Base-by-base conservation (phyloP, 1,140 invertebrate genomes). In the Heliconius melpomene region DNA sequence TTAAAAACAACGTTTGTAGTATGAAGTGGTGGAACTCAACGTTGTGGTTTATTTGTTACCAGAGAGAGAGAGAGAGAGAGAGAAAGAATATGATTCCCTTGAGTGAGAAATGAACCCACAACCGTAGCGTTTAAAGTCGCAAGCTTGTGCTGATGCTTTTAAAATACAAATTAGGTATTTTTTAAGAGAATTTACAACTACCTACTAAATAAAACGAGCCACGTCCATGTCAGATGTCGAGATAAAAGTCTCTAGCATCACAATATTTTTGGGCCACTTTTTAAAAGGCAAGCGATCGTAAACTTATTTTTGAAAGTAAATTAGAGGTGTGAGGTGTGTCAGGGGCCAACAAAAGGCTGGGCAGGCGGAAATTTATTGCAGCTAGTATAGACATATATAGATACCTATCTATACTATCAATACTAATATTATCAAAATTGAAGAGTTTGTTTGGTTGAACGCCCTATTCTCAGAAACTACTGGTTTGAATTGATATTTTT, bases 261-360 rank as follows among this genome's bases (percentile, higher is more conserved):
- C 23, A 66, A 66, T 29, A 23, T 23, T 36, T 75, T 23, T 20
- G 3, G 32, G 18, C 18, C 36, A 2, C n/a, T 36, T 75, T 38
- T 60, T 60, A 38, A 75, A 29, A 38, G 36, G 23, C 54, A 26
- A 60, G 32, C 54, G 54, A 7, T 66, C 54, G 74, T 66, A 75
- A 75, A 75, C 38, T 40, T 75, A 75, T 32, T 26, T 75, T 75
- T 60, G 32, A 66, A 66, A 40, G 74, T 75, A 75, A 75, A 75
- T 75, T 75, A 38, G 18, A 75, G 74, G 74, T 75, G 74, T 75
- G 36, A 66, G 74, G 40, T 38, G 20, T 60, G 52, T 60, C 74
- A 66, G 52, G 60, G 60, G 74, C 52, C 54, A 38, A 40, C 20
- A 75, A 57, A 57, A 75, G 29, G 74, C 38, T 66, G 54, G 54